Evolutionary conservation across 2,113 vertebrate species (phyloP), one percentile per base, ranked within the genome.

Genomic region (Entelurus aequoreus): DNA sequence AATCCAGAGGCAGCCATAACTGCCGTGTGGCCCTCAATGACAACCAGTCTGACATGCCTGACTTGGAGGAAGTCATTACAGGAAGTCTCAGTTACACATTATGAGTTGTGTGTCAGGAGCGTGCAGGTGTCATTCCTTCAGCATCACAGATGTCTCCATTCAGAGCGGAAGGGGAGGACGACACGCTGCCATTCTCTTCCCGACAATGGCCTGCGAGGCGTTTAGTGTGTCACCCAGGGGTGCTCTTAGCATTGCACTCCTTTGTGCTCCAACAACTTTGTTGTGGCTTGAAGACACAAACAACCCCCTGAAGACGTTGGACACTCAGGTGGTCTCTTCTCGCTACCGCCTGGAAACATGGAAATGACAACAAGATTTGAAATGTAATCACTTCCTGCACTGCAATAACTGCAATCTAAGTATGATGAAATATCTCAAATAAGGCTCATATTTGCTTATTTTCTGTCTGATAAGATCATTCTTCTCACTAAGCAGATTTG

Each of bases 131-230:
- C 16, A 16, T 21, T 55, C 28, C 21, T 49, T 48, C 50, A 48
- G 4, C 8, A 6, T 76, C 74, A 85, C 86, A 89, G 86, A 87
- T 88, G 83, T 69, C 48, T 63, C 65, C 65, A 58, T 47, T 69
- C 72, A 58, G 51, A 72, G 67, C 58, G 77, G 59, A 67, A 50
- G 37, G 28, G 77, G 71, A 77, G 78, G 76, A 83, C 74, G 65
- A 69, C 74, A 69, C 70, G 55, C 49, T 8, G 54, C 62, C 49
- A 46, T 80, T 71, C 83, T 82, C 64, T 58, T 48, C 51, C 38
- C 36, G 40, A 78, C 80, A 76, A 77, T 16, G 36, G 4, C 58
- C 52, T 35, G 1, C 19, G 28, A 65, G 62, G 54, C 54, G 2
- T 83, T 76, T 78, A 77, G 50, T 62, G 72, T 78, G 55, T 8